phyloP scores from a whole-genome alignment of 2,888 invertebrate genomes.

The Penaeus monodon region DNA sequence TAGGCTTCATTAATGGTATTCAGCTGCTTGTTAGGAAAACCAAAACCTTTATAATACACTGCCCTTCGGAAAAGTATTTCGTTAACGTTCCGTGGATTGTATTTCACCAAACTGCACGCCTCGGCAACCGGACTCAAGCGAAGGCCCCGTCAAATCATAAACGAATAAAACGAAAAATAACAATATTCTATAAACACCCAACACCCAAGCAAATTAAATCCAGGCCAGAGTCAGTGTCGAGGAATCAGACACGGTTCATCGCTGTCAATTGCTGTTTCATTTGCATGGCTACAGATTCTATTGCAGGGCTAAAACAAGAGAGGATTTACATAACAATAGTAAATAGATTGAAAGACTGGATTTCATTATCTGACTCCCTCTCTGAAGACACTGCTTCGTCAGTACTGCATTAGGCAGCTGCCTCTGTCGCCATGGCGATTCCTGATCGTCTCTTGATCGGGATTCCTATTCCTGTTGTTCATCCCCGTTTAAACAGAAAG shows the following conservation, averaged over 20 bases:
- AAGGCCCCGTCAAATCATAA: too few relatives aligned
- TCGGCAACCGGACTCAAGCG: too few relatives aligned
- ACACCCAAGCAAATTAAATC: neutral
- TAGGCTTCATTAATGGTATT: constrained; percentile 51
- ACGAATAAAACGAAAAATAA: neutral
- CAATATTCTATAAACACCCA: neutral
- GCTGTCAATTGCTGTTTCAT: constrained; percentile 61
- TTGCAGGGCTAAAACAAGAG: constrained; percentile 57
- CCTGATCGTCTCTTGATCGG: too few relatives aligned
- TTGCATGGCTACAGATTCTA: constrained; percentile 57
- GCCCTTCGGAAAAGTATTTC: too few relatives aligned
- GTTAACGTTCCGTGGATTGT: too few relatives aligned
- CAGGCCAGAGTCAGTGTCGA: constrained; percentile 15
- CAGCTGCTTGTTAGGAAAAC: constrained; percentile 16
- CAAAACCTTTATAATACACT: too few relatives aligned
- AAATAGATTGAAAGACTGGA: constrained; percentile 61
- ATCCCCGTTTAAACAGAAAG: too few relatives aligned
- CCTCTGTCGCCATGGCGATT: too few relatives aligned
- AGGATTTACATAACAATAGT: constrained; percentile 58
- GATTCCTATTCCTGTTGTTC: too few relatives aligned
- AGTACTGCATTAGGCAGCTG: neutral
- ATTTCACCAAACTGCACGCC: too few relatives aligned
- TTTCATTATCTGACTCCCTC: constrained; percentile 53
- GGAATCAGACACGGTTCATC: constrained; percentile 36
- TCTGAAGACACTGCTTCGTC: constrained; percentile 49